phyloP scores from a whole-genome alignment of 2,113 vertebrate species.

The Centropus unirufus region DNA sequence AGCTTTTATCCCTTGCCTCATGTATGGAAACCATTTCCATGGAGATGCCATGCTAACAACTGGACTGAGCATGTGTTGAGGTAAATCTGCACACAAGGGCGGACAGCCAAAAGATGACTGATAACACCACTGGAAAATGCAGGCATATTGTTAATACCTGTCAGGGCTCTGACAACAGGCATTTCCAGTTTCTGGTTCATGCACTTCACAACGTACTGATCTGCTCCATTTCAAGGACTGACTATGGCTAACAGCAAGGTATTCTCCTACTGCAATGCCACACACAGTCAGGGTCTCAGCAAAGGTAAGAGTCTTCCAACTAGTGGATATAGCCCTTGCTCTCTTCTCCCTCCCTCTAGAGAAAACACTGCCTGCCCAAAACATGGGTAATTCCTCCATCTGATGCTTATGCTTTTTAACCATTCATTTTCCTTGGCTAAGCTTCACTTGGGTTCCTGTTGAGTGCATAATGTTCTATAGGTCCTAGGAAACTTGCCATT shows the following conservation, averaged over 20 bases:
- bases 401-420: constrained; percentile 8
- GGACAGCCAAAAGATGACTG: constrained; percentile 34
- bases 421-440: background rate
- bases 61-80: background rate
- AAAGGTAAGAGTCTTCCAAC: background rate
- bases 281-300: background rate
- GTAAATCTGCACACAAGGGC: background rate
- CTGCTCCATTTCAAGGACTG: background rate
- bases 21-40: background rate
- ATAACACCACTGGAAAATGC: constrained; percentile 41
- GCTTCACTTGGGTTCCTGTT: background rate
- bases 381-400: background rate
- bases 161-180: constrained; percentile 53
- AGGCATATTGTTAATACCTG: constrained; percentile 26
- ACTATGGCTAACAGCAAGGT: background rate
- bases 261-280: background rate
- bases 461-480: background rate
- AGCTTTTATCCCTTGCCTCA: background rate
- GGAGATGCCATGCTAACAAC: background rate
- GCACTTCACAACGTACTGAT: background rate
- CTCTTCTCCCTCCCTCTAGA: background rate
- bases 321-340: background rate
- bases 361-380: background rate
- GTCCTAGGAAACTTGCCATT: constrained; percentile 14
- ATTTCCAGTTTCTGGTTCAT: constrained; percentile 64